Percentiles rank a stretch among this genome's conserved stretches.
Conservation (phyloP, 2,797 vertebrate species). For the Pogoniulus pusillus region DNA sequence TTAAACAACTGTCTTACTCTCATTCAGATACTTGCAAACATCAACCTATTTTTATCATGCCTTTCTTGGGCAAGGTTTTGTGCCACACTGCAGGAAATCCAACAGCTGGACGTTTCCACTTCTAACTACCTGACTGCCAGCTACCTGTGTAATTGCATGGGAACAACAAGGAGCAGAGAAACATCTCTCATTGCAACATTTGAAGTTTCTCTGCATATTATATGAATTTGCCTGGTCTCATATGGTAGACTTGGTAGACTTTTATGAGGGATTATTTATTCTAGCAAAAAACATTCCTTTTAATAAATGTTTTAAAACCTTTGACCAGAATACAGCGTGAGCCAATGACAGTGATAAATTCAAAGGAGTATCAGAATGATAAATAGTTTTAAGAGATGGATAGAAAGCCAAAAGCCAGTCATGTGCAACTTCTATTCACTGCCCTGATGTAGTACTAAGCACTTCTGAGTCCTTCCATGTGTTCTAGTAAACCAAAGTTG, state of each 20-base stretch:
- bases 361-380: slow-evolving; percentile 28
- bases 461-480: slow-evolving; percentile 41
- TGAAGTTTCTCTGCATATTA: neutral
- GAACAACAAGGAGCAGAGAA: slow-evolving; percentile 9
- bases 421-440: neutral
- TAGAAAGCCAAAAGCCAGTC: slow-evolving; percentile 30
- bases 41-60: slow-evolving; percentile 43
- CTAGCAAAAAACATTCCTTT: slow-evolving; percentile 42
- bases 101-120: slow-evolving; percentile 32
- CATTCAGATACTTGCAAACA: slow-evolving; percentile 37
- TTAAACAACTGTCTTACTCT: slow-evolving; percentile 56
- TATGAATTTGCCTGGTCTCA: neutral
- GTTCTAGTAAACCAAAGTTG: slow-evolving; percentile 21
- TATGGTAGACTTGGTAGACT: slow-evolving; percentile 7
- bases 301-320: slow-evolving; percentile 31
- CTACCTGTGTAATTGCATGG: slow-evolving; percentile 41
- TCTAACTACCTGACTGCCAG: slow-evolving; percentile 24
- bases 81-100: slow-evolving; percentile 25
- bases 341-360: slow-evolving; percentile 28
- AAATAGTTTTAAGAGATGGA: slow-evolving; percentile 30
- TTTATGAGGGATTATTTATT: slow-evolving; percentile 9
- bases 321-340: slow-evolving; percentile 20
- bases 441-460: slow-evolving; percentile 7
- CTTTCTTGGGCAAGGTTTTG: slow-evolving; percentile 25
- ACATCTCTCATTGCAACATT: neutral